A percentile compares a stretch with the other conserved stretches of the same genome.
Evolutionary conservation across 1,140 invertebrate genomes (phyloP).

Genomic region (Drosophila ohnishii): DNA sequence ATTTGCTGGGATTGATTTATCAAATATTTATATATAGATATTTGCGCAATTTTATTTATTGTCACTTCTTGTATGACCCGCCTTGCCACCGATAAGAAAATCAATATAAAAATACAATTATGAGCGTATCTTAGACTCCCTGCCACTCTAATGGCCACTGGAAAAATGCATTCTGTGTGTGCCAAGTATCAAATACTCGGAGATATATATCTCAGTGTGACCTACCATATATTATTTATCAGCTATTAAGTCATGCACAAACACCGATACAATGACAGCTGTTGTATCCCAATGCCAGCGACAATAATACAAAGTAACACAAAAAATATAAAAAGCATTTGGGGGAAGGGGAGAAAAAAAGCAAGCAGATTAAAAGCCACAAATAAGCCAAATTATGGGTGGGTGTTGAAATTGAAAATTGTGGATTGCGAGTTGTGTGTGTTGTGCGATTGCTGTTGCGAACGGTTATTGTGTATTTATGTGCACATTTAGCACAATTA

Average conservation of each 20-base stretch:
- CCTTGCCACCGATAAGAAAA: neutral
- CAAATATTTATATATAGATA: neutral
- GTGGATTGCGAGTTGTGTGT: conserved; percentile 45
- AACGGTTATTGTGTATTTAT: conserved; percentile 66
- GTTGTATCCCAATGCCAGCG: conserved; percentile 69
- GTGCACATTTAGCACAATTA: conserved; percentile 82
- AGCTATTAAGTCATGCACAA: conserved; percentile 73
- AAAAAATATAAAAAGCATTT: conserved; percentile 17
- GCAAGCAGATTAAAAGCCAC: conserved; percentile 56
- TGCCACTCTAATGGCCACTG: conserved; percentile 8
- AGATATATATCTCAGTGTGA: conserved; percentile 18
- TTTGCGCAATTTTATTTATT: neutral
- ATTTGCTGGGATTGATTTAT: neutral
- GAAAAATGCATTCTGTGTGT: conserved; percentile 47
- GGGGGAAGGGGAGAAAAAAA: conserved; percentile 7
- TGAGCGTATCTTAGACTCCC: neutral
- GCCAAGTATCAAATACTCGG: conserved; percentile 19
- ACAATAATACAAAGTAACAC: conserved; percentile 46
- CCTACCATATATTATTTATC: conserved; percentile 65
- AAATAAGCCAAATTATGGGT: conserved; percentile 78
- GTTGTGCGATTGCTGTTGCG: conserved; percentile 35
- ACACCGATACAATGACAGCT: conserved; percentile 59
- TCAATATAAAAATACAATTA: conserved; percentile 1
- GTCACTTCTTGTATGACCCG: neutral
- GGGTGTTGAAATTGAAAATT: conserved; percentile 80